Base-by-base conservation (phyloP, 1,140 invertebrate genomes). In the Zophobas morio region DNA sequence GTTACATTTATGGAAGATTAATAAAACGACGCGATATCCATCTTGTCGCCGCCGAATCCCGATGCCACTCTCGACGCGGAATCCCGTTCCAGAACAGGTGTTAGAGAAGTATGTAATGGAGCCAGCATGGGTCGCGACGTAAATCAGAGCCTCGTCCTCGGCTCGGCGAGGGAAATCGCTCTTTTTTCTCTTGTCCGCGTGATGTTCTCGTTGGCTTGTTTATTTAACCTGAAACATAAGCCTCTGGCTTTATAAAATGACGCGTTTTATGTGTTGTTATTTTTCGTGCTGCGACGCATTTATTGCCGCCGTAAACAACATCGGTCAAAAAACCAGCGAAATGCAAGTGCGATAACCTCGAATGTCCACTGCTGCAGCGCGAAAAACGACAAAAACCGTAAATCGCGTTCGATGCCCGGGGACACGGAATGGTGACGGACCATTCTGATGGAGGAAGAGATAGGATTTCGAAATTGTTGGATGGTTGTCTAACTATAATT, bases 181-280 rank as follows among this genome's bases (percentile, higher is more conserved):
- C 37, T 35, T 60, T 60, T 60, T 60, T 60, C 37, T 36, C 6
- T 36, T 37, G 5, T 39, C 56, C 32, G 35, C n/a, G n/a, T 39
- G 60, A 8, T 36, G 60, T 66, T 66, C 35, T 63, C 39, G 6
- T 63, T 36, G 32, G 32, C 60, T 42, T 42, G 60, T 66, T 66
- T 66, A 42, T 66, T 66, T 66, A 66, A 66, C 37, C 60, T 66
- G 60, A 66, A 66, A 66, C 60, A 42, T 36, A 66, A 66, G 60
- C 60, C 60, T 66, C 60, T 66, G 60, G 60, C 60, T 66, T 66
- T 66, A 66, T 66, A 66, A 66, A 66, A 66, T 66, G 60, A 66
- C 60, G 60, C 60, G 60, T 66, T 66, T 66, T 66, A 66, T 66
- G 60, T 66, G 60, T 66, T 66, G 60, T 66, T 66, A 66, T 66